Evolutionary conservation across 2,797 vertebrate species (phyloP).

Genomic region (Octomys mimax): DNA sequence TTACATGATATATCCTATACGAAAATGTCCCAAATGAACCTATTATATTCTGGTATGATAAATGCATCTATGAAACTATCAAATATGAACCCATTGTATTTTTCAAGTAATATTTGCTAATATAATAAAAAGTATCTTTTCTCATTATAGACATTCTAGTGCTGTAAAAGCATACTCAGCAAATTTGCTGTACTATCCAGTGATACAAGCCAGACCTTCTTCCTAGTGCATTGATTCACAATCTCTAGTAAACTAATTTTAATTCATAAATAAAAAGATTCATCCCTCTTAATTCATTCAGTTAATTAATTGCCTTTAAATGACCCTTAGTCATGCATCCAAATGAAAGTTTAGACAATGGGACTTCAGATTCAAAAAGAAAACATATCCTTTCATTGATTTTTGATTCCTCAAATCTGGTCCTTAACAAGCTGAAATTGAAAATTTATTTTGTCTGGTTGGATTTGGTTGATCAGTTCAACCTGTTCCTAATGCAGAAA

Average conservation of each 20-base stretch:
- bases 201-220: neutral
- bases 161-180: neutral
- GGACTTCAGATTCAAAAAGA: neutral
- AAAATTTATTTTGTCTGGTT: neutral
- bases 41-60: neutral
- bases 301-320: neutral
- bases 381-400: neutral
- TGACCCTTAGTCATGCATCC: neutral
- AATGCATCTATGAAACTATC: neutral
- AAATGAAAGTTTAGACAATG: constrained; percentile 2
- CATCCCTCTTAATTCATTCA: neutral
- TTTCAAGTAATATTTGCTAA: neutral
- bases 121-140: neutral
- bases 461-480: constrained; percentile 1
- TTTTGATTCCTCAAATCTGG: neutral
- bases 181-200: neutral
- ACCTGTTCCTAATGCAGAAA: neutral
- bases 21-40: neutral
- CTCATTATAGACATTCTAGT: neutral
- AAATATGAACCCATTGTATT: neutral
- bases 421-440: constrained; percentile 18
- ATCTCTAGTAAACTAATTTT: neutral
- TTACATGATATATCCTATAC: neutral
- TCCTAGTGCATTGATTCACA: neutral
- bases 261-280: constrained; percentile 7